A percentile compares a stretch with the other conserved stretches of the same genome.
Evolutionary conservation across 2,888 invertebrate species (phyloP).

Genomic region (Xanthia icteritia): DNA sequence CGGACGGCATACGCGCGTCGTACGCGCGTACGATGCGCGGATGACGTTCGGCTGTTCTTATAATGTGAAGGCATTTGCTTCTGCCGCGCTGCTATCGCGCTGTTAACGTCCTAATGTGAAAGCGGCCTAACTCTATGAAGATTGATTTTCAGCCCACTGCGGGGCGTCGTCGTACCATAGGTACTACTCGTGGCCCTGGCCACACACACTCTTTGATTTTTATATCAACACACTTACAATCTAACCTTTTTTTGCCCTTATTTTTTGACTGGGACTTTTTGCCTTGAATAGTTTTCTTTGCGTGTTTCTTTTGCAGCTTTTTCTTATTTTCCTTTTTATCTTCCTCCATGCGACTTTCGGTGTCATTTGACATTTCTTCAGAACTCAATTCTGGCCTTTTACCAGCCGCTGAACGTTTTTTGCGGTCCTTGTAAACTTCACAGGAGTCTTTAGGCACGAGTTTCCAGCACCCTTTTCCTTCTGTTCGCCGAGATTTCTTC

Average conservation of each 20-base stretch:
- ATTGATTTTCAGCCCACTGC: too few species aligned
- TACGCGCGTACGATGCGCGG: too few species aligned
- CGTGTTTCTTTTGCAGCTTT: conserved; percentile 38
- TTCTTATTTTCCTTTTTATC: conserved; percentile 35
- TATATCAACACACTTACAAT: not conserved
- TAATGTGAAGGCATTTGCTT: too few species aligned
- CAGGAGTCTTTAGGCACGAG: conserved; percentile 81
- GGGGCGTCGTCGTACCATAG: not conserved
- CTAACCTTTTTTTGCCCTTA: conserved; percentile 49
- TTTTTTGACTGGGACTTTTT: conserved; percentile 8
- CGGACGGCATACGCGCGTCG: too few species aligned
- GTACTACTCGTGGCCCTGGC: not conserved
- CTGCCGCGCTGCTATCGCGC: too few species aligned
- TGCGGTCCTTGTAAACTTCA: conserved; percentile 77
- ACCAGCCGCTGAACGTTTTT: conserved; percentile 60
- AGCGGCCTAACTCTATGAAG: too few species aligned
- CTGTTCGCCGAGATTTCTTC: conserved; percentile 69
- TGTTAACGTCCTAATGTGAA: too few species aligned
- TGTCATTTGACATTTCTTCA: conserved; percentile 28
- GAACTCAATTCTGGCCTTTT: conserved; percentile 30
- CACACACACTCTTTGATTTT: not conserved
- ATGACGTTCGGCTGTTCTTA: not conserved
- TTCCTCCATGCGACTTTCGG: conserved; percentile 20
- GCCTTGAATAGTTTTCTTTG: conserved; percentile 30
- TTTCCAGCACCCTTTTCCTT: conserved; percentile 73